Evolutionary conservation across 2,888 invertebrate species (phyloP).

Genomic region (Spodoptera littoralis): DNA sequence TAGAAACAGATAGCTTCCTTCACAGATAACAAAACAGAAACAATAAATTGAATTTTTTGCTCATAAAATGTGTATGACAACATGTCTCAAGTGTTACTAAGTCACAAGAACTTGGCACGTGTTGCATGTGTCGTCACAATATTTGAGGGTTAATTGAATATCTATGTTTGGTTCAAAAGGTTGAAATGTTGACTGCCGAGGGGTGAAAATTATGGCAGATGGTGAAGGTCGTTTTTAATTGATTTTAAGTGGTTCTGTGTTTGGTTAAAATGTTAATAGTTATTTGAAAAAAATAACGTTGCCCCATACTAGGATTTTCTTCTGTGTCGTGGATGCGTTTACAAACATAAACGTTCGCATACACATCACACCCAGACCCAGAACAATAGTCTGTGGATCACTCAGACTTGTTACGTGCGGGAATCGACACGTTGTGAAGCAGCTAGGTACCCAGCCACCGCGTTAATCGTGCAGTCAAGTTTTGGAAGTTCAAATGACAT

Average conservation of each 20-base stretch:
- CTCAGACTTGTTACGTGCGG: no score
- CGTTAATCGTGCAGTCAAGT: no score
- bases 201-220: constrained; percentile 31
- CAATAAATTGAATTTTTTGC: constrained; percentile 35
- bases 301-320: no score
- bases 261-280: background rate
- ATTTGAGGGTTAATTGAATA: constrained; percentile 73
- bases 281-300: no score
- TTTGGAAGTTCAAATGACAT: no score
- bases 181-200: constrained; percentile 21
- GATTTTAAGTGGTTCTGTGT: constrained; percentile 39
- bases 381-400: no score
- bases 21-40: no score
- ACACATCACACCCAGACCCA: no score
- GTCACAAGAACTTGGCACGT: constrained; percentile 66
- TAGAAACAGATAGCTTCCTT: no score
- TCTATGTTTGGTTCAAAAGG: constrained; percentile 63
- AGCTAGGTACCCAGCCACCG: no score
- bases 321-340: background rate
- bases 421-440: no score
- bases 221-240: constrained; percentile 32
- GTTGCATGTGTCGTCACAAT: constrained; percentile 63
- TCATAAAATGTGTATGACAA: constrained; percentile 48
- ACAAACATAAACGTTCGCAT: no score
- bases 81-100: constrained; percentile 48